Evolutionary conservation across 2,888 invertebrate genomes (phyloP).

Genomic region (Ichneumoninae sp.): DNA sequence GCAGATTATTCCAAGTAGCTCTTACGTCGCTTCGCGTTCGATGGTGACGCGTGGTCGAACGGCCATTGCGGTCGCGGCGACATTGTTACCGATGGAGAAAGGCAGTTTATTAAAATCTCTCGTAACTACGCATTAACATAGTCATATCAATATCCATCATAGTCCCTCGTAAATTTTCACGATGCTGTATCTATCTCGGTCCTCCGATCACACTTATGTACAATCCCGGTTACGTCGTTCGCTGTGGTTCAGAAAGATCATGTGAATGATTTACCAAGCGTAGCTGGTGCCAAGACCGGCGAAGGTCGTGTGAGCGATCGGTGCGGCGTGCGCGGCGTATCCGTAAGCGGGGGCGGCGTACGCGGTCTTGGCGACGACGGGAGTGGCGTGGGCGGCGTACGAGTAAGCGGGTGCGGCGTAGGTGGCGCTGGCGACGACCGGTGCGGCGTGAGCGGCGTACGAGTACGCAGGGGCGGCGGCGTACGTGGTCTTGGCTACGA

Average conservation of each 20-base stretch:
- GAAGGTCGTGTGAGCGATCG: conserved; percentile 73
- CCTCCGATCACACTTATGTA: conserved; percentile 5
- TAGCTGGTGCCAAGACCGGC: conserved; percentile 75
- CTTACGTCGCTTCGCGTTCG: not conserved
- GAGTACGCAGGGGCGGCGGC: conserved; percentile 54
- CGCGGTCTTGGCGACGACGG: conserved; percentile 68
- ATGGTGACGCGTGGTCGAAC: not conserved
- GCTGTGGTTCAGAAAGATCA: conserved; percentile 57
- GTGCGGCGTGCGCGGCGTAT: conserved; percentile 67
- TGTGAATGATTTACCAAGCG: conserved; percentile 73
- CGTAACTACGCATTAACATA: not conserved
- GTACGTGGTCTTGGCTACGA: conserved; percentile 69
- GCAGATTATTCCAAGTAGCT: conserved; percentile 27
- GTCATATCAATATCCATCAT: not conserved
- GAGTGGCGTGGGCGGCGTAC: conserved; percentile 58
- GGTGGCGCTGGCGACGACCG: conserved; percentile 54
- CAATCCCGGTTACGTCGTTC: conserved; percentile 8
- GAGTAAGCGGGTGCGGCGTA: not conserved
- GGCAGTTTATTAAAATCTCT: conserved; percentile 7
- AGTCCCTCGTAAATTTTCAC: not conserved
- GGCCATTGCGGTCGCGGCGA: not conserved
- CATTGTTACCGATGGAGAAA: not conserved
- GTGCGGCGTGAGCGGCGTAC: conserved; percentile 68
- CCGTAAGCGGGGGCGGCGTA: conserved; percentile 65
- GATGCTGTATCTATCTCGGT: not conserved